Evolutionary conservation across 2,113 vertebrate genomes (phyloP).

Genomic region (Sorex araneus): DNA sequence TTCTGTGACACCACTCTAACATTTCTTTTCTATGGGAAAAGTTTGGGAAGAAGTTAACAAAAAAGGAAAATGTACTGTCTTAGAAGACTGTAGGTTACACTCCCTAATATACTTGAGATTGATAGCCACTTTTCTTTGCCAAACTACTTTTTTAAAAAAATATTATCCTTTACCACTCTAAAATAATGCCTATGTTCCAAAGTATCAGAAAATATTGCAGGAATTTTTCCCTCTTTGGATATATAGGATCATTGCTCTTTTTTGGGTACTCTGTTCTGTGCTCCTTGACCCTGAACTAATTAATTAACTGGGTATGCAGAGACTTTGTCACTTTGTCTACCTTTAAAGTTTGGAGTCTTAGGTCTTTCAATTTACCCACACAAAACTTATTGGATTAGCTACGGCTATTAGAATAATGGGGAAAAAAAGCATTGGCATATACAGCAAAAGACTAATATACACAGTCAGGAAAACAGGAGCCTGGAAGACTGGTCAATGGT

Average conservation of each 20-base stretch:
- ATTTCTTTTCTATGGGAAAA: not conserved
- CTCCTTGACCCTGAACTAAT: not conserved
- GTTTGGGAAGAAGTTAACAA: not conserved
- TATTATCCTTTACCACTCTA: constrained; percentile 10
- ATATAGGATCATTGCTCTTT: not conserved
- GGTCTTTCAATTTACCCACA: constrained; percentile 20
- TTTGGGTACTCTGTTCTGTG: not conserved
- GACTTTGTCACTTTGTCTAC: constrained; percentile 31
- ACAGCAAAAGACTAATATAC: too few species aligned
- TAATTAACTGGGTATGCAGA: not conserved
- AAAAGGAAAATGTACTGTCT: constrained; percentile 16
- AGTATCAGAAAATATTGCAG: constrained; percentile 25
- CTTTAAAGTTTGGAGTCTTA: not conserved
- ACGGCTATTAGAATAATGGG: not conserved
- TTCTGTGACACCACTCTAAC: constrained; percentile 13
- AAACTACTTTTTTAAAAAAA: not conserved
- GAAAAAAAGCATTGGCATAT: not conserved
- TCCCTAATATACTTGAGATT: not conserved
- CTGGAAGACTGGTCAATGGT: too few species aligned
- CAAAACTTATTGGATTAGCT: not conserved
- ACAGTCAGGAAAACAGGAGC: too few species aligned
- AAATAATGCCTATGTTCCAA: constrained; percentile 39
- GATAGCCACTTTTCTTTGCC: not conserved
- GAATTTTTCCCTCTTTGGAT: not conserved
- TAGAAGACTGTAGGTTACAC: not conserved